These are phyloP conservation scores for Conistra vaccinii DNA, from an alignment of 2,888 invertebrate species.

Conservation along the genomic window DNA sequence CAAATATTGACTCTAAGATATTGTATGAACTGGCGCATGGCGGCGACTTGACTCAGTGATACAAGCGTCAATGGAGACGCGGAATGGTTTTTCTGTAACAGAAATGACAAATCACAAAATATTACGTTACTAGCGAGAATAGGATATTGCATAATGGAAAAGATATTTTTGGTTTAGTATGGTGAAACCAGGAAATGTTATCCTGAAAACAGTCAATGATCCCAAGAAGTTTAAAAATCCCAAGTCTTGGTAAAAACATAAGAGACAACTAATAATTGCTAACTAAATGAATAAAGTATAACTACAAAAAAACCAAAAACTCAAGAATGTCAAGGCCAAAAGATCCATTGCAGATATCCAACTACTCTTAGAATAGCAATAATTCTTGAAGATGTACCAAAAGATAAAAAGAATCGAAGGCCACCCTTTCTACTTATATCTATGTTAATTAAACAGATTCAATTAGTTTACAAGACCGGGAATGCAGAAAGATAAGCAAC, in stretches of 20 bases:
- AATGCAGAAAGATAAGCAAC: constrained; percentile 37
- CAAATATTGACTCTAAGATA: constrained; percentile 79
- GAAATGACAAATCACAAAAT: constrained; percentile 11
- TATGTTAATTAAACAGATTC: constrained; percentile 43
- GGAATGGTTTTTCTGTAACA: constrained; percentile 39
- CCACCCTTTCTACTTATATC: constrained; percentile 26
- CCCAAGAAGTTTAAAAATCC: not conserved
- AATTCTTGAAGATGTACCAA: constrained; percentile 3
- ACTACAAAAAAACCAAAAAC: not conserved
- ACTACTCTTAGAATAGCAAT: not conserved
- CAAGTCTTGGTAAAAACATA: not conserved
- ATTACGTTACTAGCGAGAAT: not conserved
- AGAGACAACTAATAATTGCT: not conserved
- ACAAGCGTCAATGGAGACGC: constrained; percentile 20
- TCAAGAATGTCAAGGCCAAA: not conserved
- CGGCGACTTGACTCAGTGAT: constrained; percentile 61
- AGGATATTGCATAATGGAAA: constrained; percentile 4
- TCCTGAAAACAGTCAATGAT: not conserved
- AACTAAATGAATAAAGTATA: not conserved
- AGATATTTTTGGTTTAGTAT: not conserved
- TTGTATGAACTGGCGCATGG: constrained; percentile 54
- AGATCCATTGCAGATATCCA: not conserved
- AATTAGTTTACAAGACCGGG: constrained; percentile 46
- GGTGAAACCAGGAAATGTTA: not conserved
- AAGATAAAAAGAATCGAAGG: constrained; percentile 25